phyloP scores from a whole-genome alignment of 2,888 invertebrate species.

The Poecilus cupreus region DNA sequence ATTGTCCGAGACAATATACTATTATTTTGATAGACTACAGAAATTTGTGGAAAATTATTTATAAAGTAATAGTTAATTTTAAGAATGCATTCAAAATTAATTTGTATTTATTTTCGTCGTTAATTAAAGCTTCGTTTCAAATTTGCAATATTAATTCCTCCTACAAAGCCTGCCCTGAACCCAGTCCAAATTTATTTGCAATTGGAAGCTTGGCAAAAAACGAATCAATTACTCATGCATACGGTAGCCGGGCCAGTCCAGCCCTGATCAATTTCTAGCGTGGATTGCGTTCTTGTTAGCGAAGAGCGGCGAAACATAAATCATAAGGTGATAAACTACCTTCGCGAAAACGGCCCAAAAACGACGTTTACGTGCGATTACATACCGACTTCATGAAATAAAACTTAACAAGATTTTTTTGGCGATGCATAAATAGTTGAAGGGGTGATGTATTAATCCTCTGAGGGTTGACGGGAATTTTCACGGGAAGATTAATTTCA shows the following conservation, averaged over 20 bases:
- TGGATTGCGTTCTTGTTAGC: constrained; percentile 25
- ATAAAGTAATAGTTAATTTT: no score
- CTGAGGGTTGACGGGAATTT: neutral
- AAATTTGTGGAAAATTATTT: no score
- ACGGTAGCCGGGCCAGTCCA: neutral
- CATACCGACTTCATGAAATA: constrained; percentile 23
- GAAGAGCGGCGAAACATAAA: constrained; percentile 3
- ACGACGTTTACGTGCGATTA: constrained; percentile 27
- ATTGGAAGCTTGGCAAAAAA: neutral
- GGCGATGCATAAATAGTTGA: constrained; percentile 17
- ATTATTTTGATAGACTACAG: no score
- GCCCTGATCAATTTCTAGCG: neutral
- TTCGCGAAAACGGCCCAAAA: constrained; percentile 8
- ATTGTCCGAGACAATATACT: no score
- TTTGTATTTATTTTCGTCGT: no score
- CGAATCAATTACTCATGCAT: neutral
- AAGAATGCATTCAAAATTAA: no score
- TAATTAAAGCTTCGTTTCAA: no score
- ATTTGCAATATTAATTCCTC: no score
- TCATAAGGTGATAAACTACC: constrained; percentile 31
- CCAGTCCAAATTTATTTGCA: no score
- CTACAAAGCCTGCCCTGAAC: no score
- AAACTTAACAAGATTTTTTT: constrained; percentile 23
- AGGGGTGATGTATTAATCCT: neutral
- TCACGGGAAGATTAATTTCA: neutral